Percentiles rank a stretch among this genome's conserved stretches.
Conservation (phyloP, 2,113 vertebrate genomes). For the Mixornis gularis region DNA sequence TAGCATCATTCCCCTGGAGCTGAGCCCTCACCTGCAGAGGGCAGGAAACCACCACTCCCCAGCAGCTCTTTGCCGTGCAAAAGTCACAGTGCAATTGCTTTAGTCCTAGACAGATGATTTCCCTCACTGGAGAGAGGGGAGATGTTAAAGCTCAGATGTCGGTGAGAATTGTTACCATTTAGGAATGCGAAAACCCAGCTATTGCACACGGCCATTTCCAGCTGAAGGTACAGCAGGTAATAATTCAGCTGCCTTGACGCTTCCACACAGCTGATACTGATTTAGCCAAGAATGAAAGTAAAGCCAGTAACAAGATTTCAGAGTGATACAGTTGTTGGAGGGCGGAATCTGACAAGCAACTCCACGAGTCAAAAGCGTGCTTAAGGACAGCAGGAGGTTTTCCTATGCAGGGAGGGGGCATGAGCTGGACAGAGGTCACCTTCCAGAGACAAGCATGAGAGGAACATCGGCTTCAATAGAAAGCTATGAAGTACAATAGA, state of each 20-base stretch:
- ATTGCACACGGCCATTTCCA: neutral
- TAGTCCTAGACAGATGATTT: neutral
- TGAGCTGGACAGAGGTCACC: neutral
- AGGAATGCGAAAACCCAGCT: neutral
- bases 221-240: neutral
- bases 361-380: neutral
- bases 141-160: neutral
- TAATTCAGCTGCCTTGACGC: neutral
- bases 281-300: neutral
- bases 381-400: neutral
- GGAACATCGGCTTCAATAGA: slow-evolving; percentile 13
- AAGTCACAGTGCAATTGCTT: slow-evolving; percentile 41
- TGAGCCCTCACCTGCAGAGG: neutral
- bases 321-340: neutral
- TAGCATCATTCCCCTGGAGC: slow-evolving; percentile 9
- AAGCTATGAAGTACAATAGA: slow-evolving; percentile 38
- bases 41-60: neutral
- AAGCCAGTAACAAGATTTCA: neutral
- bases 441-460: slow-evolving; percentile 3
- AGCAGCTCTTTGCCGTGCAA: neutral
- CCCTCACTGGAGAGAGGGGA: neutral
- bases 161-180: neutral
- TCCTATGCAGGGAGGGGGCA: neutral
- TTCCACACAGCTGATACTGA: neutral
- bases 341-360: slow-evolving; percentile 9